phyloP scores from a whole-genome alignment of 2,797 vertebrate species.

The Carduelis carduelis region DNA sequence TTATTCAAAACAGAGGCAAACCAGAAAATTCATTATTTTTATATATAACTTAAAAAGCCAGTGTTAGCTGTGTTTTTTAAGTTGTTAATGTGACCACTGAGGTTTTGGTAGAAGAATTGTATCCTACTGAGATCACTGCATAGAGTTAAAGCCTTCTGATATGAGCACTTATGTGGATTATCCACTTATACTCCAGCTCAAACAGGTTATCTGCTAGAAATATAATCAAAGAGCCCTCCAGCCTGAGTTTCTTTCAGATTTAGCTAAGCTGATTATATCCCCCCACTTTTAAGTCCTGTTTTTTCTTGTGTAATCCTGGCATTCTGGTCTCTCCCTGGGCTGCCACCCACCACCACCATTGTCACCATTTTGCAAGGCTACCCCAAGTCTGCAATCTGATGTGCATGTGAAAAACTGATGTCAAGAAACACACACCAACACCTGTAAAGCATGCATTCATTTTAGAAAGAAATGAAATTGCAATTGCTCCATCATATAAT shows the following conservation, averaged over 20 bases:
- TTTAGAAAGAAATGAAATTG: not conserved
- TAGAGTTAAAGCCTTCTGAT: constrained; percentile 73
- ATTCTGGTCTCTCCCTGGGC: not conserved
- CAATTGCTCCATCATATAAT: not conserved
- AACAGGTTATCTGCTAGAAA: constrained; percentile 77
- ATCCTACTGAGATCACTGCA: constrained; percentile 59
- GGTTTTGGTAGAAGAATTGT: not conserved
- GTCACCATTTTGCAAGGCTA: not conserved
- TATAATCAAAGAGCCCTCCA: constrained; percentile 73
- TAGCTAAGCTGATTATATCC: constrained; percentile 36
- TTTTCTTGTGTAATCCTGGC: not conserved
- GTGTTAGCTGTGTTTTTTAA: not conserved
- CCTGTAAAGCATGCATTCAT: not conserved
- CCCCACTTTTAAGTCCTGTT: not conserved
- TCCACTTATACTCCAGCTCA: constrained; percentile 74
- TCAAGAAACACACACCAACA: not conserved
- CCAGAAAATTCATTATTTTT: not conserved
- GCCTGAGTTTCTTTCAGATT: constrained; percentile 65
- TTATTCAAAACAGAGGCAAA: not conserved
- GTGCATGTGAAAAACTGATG: not conserved
- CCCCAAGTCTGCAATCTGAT: not conserved
- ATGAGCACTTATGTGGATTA: constrained; percentile 81
- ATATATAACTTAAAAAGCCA: not conserved
- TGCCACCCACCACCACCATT: not conserved
- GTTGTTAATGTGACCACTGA: constrained; percentile 17